Evolutionary conservation across 1,140 invertebrate species (phyloP).

Genomic region (Druon quercuslanigerum): DNA sequence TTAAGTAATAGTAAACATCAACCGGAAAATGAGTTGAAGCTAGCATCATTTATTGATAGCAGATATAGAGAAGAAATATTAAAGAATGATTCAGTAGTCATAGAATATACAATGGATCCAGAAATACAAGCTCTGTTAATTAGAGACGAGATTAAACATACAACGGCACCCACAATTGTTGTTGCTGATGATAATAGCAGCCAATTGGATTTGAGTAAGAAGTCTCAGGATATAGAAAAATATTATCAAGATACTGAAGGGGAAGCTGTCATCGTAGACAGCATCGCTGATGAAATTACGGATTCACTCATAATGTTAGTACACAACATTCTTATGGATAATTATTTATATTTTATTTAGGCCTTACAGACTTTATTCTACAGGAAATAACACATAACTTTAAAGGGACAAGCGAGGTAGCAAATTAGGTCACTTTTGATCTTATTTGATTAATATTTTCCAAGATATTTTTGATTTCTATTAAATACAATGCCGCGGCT

Average conservation of each 20-base stretch:
- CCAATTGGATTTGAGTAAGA: not conserved
- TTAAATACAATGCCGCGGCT: too few relatives aligned
- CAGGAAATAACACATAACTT: too few relatives aligned
- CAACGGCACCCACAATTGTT: not conserved
- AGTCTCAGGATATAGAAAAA: not conserved
- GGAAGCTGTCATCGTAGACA: too few relatives aligned
- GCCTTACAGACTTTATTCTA: too few relatives aligned
- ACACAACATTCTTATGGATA: too few relatives aligned
- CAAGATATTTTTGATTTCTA: too few relatives aligned
- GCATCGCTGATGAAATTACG: too few relatives aligned
- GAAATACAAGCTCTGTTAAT: not conserved
- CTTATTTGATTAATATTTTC: too few relatives aligned
- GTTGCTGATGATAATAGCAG: not conserved
- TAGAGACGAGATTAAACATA: not conserved
- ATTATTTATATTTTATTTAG: too few relatives aligned
- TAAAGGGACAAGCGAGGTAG: too few relatives aligned
- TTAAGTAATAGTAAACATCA: not conserved
- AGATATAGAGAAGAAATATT: not conserved
- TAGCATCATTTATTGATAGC: not conserved
- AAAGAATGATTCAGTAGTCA: not conserved
- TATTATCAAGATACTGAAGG: not conserved
- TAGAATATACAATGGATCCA: not conserved
- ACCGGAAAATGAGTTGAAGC: not conserved
- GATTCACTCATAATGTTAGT: too few relatives aligned
- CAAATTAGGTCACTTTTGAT: too few relatives aligned